Evolutionary conservation across 2,888 invertebrate species (phyloP), one percentile per base, ranked within the genome.

Genomic region (Trichopoda pennipes): DNA sequence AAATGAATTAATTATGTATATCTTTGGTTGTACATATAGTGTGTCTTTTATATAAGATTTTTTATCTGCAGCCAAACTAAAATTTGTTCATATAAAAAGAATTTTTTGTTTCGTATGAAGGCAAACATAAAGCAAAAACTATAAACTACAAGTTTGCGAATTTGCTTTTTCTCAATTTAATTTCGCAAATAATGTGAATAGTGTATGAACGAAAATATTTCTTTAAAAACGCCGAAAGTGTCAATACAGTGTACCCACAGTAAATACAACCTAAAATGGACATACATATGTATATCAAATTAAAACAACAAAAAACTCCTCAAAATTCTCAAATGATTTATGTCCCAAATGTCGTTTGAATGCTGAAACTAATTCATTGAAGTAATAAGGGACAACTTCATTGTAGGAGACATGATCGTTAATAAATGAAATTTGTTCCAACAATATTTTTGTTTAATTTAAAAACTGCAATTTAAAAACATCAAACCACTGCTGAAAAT

Each of bases 31-130:
- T 44, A 16, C n/a, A 21, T n/a, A 42, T 12, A 35, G 44, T 56
- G 64, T 56, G 64, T 70, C 58, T 66, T 81, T 82, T 82, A 82
- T 66, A 82, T 82, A 82, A 82, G 78, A 49, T 60, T 72, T 72
- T 53, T 55, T 63, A 51, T 44, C 32, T 63, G 28, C 63, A 51
- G 58, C 56, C n/a, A 55, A 68, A 53, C 38, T n/a, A 63, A 58
- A 61, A 74, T 61, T 60, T 42, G 44, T 55, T 60, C 35, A 61
- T 47, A 58, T 21, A 21, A 44, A 66, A 72, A 55, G 16, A 70
- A 23, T 61, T 64, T 63, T 60, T 38, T 38, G 19, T 51, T 68
- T 60, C 44, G 35, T 70, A 47, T 49, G 49, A 58, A 56, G 23
- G 12, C 38, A 38, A 38, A 38, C 12, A 38, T 38, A 38, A 38